Evolutionary conservation across 2,888 invertebrate genomes (phyloP).

Genomic region (Eupelmus urozonus): DNA sequence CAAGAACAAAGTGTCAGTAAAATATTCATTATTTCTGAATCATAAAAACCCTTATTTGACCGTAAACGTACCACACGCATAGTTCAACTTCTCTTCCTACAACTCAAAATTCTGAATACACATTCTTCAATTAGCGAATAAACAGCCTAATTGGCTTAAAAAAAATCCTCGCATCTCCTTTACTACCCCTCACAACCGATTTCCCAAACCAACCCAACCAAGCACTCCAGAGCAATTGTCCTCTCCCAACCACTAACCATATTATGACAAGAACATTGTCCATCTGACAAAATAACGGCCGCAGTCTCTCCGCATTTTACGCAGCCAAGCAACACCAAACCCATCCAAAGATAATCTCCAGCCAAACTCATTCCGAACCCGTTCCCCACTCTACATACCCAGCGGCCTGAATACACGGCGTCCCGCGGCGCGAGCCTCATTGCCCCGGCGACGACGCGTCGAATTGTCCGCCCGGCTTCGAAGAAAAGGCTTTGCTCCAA

Average conservation of each 20-base stretch:
- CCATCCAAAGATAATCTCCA: slow-evolving; percentile 63
- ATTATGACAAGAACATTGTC: slow-evolving; percentile 71
- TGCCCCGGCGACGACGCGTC: slow-evolving; percentile 61
- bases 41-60: too few species aligned
- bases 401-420: slow-evolving; percentile 67
- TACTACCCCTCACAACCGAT: too few species aligned
- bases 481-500: slow-evolving; percentile 73
- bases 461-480: slow-evolving; percentile 68
- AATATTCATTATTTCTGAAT: too few species aligned
- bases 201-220: too few species aligned
- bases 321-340: slow-evolving; percentile 65
- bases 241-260: slow-evolving; percentile 51
- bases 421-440: slow-evolving; percentile 71
- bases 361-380: slow-evolving; percentile 72
- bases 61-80: too few species aligned
- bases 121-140: background rate
- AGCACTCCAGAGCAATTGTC: too few species aligned
- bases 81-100: too few species aligned
- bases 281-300: slow-evolving; percentile 66
- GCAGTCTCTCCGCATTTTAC: slow-evolving; percentile 62
- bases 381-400: slow-evolving; percentile 65
- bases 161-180: too few species aligned
- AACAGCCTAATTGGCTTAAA: background rate
- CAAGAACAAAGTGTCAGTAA: too few species aligned
- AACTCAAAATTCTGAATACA: too few species aligned